Evolutionary conservation across 64 coral and sea anemone species (phyloP).

Genomic region (Platygyra sinensis): DNA sequence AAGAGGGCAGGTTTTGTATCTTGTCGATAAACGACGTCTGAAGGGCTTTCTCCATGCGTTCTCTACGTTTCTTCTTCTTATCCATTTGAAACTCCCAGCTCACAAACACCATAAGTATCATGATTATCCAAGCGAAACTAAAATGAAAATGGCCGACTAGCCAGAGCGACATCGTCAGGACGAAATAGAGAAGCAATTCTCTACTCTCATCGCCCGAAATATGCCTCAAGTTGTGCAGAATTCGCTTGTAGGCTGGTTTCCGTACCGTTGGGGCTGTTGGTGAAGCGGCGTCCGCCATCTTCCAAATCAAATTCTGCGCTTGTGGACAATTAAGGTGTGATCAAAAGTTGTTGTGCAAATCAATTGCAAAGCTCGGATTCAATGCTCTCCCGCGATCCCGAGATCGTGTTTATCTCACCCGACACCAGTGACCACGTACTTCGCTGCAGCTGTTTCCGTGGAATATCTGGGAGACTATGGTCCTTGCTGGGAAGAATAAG

Average conservation of each 20-base stretch:
- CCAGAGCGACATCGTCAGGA: conserved; percentile 44
- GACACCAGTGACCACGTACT: not conserved
- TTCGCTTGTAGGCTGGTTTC: conserved; percentile 57
- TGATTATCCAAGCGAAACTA: conserved; percentile 88
- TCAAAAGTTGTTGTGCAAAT: conserved; percentile 7
- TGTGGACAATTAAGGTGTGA: not conserved
- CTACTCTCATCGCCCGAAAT: conserved; percentile 48
- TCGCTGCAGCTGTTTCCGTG: not conserved
- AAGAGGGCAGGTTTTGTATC: conserved; percentile 63
- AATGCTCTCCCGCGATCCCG: not conserved
- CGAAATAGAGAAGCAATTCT: conserved; percentile 45
- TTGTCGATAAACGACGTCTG: conserved; percentile 69
- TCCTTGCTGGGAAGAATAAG: not conserved
- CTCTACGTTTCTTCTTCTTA: conserved; percentile 58
- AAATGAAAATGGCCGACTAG: conserved; percentile 75
- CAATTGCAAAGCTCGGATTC: not conserved
- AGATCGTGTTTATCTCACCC: not conserved
- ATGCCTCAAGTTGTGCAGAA: conserved; percentile 41
- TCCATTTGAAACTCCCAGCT: conserved; percentile 77
- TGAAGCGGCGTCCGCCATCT: not conserved
- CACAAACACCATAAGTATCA: conserved; percentile 74
- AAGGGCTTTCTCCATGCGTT: conserved; percentile 56
- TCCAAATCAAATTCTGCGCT: not conserved
- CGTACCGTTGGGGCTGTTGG: not conserved
- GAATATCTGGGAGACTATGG: not conserved